phyloP scores from a whole-genome alignment of 2,797 vertebrate species.

The Poecilia picta region DNA sequence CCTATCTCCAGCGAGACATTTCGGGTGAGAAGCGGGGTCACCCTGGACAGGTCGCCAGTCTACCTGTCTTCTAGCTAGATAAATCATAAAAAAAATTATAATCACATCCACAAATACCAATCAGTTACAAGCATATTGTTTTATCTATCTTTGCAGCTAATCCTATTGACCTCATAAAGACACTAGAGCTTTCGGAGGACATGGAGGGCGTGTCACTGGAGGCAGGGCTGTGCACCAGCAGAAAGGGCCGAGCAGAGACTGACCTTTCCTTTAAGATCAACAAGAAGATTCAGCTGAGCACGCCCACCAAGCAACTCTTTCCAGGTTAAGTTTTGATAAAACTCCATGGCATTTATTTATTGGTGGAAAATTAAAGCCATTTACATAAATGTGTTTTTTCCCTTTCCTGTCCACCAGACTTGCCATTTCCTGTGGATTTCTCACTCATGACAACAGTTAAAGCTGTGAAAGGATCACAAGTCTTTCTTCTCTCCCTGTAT shows the following conservation, averaged over 20 bases:
- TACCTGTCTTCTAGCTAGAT: neutral
- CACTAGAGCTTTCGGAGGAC: slow-evolving; percentile 80
- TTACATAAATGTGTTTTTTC: neutral
- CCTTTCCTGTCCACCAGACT: slow-evolving; percentile 72
- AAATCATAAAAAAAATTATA: neutral
- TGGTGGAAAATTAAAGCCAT: neutral
- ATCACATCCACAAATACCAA: neutral
- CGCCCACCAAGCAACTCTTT: slow-evolving; percentile 85
- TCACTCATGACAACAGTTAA: slow-evolving; percentile 92
- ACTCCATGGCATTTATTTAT: neutral
- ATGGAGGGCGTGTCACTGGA: slow-evolving; percentile 83
- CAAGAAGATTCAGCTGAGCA: slow-evolving; percentile 82
- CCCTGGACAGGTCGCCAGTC: too few species aligned
- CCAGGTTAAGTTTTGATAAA: slow-evolving; percentile 73
- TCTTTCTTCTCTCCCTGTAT: slow-evolving; percentile 93
- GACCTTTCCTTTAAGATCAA: slow-evolving; percentile 86
- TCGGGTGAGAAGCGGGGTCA: too few species aligned
- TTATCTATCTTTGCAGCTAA: slow-evolving; percentile 58
- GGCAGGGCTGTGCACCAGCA: slow-evolving; percentile 85
- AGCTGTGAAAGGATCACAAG: slow-evolving; percentile 89
- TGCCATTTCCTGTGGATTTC: slow-evolving; percentile 89
- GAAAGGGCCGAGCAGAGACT: slow-evolving; percentile 75
- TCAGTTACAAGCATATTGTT: neutral
- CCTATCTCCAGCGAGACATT: too few species aligned
- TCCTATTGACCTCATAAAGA: slow-evolving; percentile 83